phyloP scores from a whole-genome alignment of 2,888 invertebrate genomes.

The Melanostoma scalare region DNA sequence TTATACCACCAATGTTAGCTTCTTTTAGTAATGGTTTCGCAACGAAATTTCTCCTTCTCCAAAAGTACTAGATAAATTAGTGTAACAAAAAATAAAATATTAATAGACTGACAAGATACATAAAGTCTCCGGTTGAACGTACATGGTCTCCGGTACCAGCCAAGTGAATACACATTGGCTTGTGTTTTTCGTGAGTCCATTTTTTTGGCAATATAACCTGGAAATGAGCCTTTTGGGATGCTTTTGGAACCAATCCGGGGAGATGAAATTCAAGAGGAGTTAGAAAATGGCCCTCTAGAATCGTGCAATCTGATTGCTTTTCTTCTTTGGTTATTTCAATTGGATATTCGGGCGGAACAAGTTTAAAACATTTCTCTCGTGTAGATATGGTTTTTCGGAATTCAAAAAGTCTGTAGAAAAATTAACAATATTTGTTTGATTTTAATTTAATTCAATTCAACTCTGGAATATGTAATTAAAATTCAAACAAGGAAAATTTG shows the following conservation, averaged over 20 bases:
- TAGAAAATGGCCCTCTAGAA: conserved; percentile 93
- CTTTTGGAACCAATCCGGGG: conserved; percentile 93
- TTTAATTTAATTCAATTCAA: too few species aligned
- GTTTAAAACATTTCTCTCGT: conserved; percentile 90
- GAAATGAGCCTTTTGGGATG: conserved; percentile 92
- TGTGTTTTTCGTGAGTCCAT: conserved; percentile 88
- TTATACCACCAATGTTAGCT: conserved; percentile 94
- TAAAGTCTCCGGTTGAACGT: conserved; percentile 69
- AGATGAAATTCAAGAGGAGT: conserved; percentile 92
- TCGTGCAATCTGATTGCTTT: conserved; percentile 87
- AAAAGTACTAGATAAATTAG: conserved; percentile 87
- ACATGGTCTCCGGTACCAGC: conserved; percentile 99
- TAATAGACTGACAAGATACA: too few species aligned
- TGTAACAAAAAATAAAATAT: background rate
- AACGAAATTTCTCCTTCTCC: conserved; percentile 94
- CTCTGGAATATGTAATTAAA: too few species aligned
- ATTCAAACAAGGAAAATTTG: too few species aligned
- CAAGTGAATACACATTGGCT: conserved; percentile 95
- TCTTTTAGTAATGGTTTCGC: conserved; percentile 95
- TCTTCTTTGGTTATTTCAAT: conserved; percentile 93
- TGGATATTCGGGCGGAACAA: conserved; percentile 92
- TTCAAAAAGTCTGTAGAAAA: conserved; percentile 91
- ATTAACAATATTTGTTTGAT: conserved; percentile 5
- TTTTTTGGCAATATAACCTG: conserved; percentile 91
- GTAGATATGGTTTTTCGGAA: conserved; percentile 94